Conservation (phyloP, 30 jellyfish, hydroid and myxozoan species). For the Turritopsis rubra region DNA sequence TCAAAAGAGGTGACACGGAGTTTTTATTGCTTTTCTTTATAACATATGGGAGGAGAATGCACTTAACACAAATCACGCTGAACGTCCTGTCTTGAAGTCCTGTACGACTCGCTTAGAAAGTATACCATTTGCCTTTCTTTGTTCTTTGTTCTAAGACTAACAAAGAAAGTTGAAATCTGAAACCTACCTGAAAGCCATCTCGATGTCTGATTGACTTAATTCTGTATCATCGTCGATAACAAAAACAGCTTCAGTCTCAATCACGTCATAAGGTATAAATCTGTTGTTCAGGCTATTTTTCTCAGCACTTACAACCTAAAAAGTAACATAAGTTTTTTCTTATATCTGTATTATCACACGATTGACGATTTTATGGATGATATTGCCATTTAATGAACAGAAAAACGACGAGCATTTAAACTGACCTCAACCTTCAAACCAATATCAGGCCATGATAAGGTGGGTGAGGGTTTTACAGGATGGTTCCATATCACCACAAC, state of each 20-base stretch:
- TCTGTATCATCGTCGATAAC: slow-evolving; percentile 76
- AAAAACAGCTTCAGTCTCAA: slow-evolving; percentile 88
- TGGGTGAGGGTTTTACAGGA: slow-evolving; percentile 46
- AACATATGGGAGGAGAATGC: no score
- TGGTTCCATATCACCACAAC: slow-evolving; percentile 73
- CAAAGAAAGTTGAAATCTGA: background rate
- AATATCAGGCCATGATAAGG: slow-evolving; percentile 72
- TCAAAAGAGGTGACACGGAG: no score
- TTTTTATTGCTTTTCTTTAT: no score
- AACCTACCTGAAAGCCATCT: slow-evolving; percentile 66
- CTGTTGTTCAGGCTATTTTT: slow-evolving; percentile 71
- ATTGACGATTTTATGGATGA: no score
- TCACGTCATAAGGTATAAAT: slow-evolving; percentile 59
- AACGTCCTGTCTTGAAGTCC: no score
- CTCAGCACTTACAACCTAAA: slow-evolving; percentile 52
- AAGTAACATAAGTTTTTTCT: background rate
- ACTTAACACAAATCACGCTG: no score
- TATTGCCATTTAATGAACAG: no score
- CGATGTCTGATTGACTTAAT: slow-evolving; percentile 63
- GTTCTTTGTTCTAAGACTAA: no score
- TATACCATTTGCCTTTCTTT: no score
- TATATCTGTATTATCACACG: no score
- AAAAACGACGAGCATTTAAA: background rate
- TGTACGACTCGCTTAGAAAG: no score
- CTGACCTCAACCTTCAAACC: slow-evolving; percentile 65